Base-by-base conservation (phyloP, 2,888 invertebrate species). In the Ommatoiulus sabulosus region DNA sequence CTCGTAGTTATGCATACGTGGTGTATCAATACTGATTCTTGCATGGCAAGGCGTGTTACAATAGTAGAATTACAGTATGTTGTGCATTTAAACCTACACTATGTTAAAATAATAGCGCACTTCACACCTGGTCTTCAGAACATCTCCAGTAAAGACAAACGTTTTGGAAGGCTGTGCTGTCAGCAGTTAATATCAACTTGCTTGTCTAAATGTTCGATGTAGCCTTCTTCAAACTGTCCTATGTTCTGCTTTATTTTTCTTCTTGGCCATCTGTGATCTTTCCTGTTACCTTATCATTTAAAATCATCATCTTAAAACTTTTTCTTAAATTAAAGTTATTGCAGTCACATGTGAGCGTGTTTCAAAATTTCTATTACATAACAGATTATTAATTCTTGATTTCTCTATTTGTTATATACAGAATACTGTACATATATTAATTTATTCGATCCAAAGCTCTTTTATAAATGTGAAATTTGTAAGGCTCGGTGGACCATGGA, bases 141-240 rank as follows among this genome's bases (percentile, higher is more conserved):
- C 63, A 63, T 63, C 63, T 63, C 63, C 63, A 63, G 63, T 63
- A 63, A 63, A 63, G 63, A 63, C n/a, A 63, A 63, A 63, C n/a
- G 63, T 44, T 85, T 85, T 85, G 85, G 85, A 85, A 85, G 85
- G 85, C 85, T 85, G 85, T 44, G 85, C 85, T 85, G 85, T 85
- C 85, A 85, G 85, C 85, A 85, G n/a, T 44, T 35, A 43, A 44
- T 35, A 44, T 85, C 44, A 6, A 43, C 43, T 85, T 85, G 44
- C 85, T 85, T 63, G 63, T 63, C 63, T 63, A 63, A 63, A 63
- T 63, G 63, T 63, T 63, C 20, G 63, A 20, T 63, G 63, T 63
- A 63, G 63, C n/a, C 63, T 85, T 44, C 85, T 85, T 43, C 85
- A 85, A 85, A 85, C 85, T 85, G 85, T 85, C 17, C 17, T 85